A percentile compares a stretch with the other conserved stretches of the same genome.
phyloP scores from a whole-genome alignment of 1,140 invertebrate genomes.

The Andrena cerasifolii region DNA sequence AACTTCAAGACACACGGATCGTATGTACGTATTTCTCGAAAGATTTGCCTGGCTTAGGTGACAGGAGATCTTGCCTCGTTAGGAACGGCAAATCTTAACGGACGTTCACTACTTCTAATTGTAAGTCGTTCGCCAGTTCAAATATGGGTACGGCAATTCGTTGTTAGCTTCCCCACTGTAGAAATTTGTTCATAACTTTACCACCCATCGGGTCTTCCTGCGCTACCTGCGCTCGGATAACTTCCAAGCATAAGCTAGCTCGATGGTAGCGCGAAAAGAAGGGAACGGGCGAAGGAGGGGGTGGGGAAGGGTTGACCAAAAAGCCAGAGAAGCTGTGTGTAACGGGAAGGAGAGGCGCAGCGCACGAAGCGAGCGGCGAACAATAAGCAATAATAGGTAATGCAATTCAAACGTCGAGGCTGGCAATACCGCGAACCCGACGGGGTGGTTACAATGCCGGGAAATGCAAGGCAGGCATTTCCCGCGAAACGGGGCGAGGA shows the following conservation, averaged over 20 bases:
- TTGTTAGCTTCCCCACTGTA: too few species aligned
- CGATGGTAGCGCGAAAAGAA: background rate
- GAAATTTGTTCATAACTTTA: too few species aligned
- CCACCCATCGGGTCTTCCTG: too few species aligned
- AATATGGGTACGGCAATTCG: too few species aligned
- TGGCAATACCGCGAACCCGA: slow-evolving; percentile 74
- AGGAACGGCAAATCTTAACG: too few species aligned
- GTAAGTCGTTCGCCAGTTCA: too few species aligned
- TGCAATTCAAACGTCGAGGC: slow-evolving; percentile 77
- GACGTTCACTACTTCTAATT: too few species aligned
- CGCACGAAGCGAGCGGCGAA: slow-evolving; percentile 68
- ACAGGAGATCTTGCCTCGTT: too few species aligned
- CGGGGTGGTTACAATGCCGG: slow-evolving; percentile 71
- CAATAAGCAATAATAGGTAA: slow-evolving; percentile 80
- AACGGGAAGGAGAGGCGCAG: slow-evolving; percentile 39
- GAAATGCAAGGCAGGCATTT: slow-evolving; percentile 78
- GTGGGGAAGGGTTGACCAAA: slow-evolving; percentile 38
- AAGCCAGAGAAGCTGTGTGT: slow-evolving; percentile 29
- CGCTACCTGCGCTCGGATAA: too few species aligned
- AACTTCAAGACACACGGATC: too few species aligned
- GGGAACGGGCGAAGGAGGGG: slow-evolving; percentile 8
- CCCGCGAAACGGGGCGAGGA: slow-evolving; percentile 68
- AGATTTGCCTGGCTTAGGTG: too few species aligned
- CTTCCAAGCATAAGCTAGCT: background rate
- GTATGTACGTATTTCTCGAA: too few species aligned